These are phyloP conservation scores for Zygogramma bicolorata DNA, from an alignment of 2,888 invertebrate species.

Conservation along the genomic window DNA sequence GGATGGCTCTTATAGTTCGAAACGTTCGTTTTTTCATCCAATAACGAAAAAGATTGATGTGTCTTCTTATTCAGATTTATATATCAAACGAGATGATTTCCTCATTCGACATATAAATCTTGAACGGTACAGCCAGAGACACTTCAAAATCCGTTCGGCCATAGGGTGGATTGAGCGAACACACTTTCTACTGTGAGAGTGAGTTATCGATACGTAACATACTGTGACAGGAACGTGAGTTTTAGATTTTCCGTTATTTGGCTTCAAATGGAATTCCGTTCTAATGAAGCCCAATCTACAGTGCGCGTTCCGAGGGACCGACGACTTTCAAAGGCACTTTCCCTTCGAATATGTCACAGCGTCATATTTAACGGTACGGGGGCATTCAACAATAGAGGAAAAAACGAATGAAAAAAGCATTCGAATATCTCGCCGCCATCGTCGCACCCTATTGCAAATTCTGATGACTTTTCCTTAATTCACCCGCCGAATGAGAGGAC, in stretches of 20 bases:
- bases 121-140: neutral
- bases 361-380: conserved; percentile 51
- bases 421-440: conserved; percentile 46
- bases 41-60: no score
- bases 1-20: no score
- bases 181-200: conserved; percentile 13
- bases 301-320: conserved; percentile 62
- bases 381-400: conserved; percentile 53
- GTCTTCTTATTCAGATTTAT: no score
- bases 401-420: conserved; percentile 43
- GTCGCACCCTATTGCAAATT: conserved; percentile 50
- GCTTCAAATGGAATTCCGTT: conserved; percentile 60
- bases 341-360: conserved; percentile 59
- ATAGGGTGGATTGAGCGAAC: neutral
- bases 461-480: conserved; percentile 51
- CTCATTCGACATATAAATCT: no score
- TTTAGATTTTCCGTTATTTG: conserved; percentile 61
- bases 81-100: no score
- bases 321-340: conserved; percentile 58
- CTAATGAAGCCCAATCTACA: conserved; percentile 64
- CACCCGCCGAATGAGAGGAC: conserved; percentile 51
- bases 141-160: neutral
- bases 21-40: no score
- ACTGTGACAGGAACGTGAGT: conserved; percentile 50
- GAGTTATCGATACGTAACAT: conserved; percentile 54